Percentiles rank a stretch among this genome's conserved stretches.
phyloP scores from a whole-genome alignment of 53 echinoderm and acorn worm species.

The Crossaster papposus region DNA sequence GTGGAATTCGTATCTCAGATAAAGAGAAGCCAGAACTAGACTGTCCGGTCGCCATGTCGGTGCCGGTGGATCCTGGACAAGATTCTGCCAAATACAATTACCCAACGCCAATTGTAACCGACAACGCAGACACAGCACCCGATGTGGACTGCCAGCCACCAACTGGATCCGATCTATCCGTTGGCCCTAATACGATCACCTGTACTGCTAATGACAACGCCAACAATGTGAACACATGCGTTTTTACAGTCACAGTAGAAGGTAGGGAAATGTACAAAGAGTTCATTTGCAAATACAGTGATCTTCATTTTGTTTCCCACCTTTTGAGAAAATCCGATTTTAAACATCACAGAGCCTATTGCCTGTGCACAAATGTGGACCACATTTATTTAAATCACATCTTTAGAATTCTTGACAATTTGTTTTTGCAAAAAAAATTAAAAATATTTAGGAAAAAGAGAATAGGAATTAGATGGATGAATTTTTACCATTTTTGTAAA shows the following conservation, averaged over 20 bases:
- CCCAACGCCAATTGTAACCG: not conserved
- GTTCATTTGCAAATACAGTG: not conserved
- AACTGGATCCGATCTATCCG: not conserved
- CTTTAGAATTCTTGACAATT: too few relatives aligned
- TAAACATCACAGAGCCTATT: too few relatives aligned
- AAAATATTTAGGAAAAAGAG: too few relatives aligned
- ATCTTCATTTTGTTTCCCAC: too few relatives aligned
- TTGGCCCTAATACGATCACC: not conserved
- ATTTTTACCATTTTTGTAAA: too few relatives aligned
- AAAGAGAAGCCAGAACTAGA: not conserved
- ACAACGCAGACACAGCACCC: not conserved
- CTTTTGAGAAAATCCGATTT: too few relatives aligned
- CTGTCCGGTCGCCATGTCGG: not conserved
- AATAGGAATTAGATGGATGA: too few relatives aligned
- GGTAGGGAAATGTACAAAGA: not conserved
- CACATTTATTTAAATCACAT: too few relatives aligned
- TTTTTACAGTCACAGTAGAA: not conserved
- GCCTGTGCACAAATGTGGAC: too few relatives aligned
- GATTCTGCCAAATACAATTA: not conserved
- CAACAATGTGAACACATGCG: not conserved
- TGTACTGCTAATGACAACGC: not conserved
- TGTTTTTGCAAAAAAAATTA: too few relatives aligned
- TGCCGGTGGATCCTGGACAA: not conserved
- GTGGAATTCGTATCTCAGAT: not conserved
- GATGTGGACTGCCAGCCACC: not conserved